Evolutionary conservation across 2,797 vertebrate species (phyloP).

Genomic region (Melanotaenia trifasciata): DNA sequence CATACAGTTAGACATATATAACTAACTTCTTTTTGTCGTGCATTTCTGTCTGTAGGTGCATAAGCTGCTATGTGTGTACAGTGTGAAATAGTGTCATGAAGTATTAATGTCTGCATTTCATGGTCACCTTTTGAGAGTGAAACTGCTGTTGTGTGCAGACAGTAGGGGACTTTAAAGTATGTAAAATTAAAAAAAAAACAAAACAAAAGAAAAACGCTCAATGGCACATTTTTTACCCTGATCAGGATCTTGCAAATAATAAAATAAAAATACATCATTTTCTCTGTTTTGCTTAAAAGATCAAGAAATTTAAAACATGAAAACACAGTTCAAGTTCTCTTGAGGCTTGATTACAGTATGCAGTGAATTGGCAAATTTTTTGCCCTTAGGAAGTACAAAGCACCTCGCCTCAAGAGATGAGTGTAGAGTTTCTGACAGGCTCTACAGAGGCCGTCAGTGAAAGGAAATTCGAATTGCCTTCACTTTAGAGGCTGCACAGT

Average conservation of each 20-base stretch:
- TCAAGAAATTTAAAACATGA: conserved; percentile 64
- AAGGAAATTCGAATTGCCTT: conserved; percentile 67
- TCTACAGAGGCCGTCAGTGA: conserved; percentile 42
- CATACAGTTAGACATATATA: conserved; percentile 24
- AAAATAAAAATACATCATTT: conserved; percentile 32
- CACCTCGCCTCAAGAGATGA: conserved; percentile 48
- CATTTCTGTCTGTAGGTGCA: conserved; percentile 5
- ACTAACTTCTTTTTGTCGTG: neutral
- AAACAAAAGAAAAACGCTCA: conserved; percentile 10
- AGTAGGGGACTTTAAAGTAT: conserved; percentile 5
- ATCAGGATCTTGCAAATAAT: conserved; percentile 19
- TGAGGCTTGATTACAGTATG: conserved; percentile 58
- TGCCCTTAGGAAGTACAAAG: conserved; percentile 64
- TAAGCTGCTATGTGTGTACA: conserved; percentile 7
- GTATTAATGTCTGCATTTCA: conserved; percentile 14
- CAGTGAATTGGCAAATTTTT: conserved; percentile 57
- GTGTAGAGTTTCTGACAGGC: conserved; percentile 65
- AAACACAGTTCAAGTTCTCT: conserved; percentile 52
- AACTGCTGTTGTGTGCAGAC: conserved; percentile 19
- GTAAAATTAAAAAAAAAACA: neutral
- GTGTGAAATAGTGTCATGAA: neutral
- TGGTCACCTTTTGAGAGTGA: neutral
- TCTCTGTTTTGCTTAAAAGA: conserved; percentile 24
- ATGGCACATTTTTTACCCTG: conserved; percentile 34
- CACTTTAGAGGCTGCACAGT: conserved; percentile 34